phyloP scores from a whole-genome alignment of 2,888 invertebrate species.

The Hypomecis punctinalis region DNA sequence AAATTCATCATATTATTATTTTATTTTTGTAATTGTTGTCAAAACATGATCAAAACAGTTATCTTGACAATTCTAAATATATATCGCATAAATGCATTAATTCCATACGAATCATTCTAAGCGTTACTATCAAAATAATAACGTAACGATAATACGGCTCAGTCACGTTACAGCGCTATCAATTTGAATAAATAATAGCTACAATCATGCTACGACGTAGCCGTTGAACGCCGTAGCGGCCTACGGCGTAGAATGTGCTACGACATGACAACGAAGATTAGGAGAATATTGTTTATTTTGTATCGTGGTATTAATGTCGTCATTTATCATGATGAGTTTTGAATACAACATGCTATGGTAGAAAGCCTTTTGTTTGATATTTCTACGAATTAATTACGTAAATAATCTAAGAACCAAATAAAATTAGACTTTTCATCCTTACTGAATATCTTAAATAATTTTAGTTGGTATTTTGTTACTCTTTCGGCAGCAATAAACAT shows the following conservation, averaged over 20 bases:
- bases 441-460: too few species aligned
- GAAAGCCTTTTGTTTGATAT: too few species aligned
- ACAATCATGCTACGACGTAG: conserved; percentile 27
- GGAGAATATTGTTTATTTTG: neutral
- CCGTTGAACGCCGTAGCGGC: conserved; percentile 13
- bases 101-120: neutral
- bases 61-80: neutral
- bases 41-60: neutral
- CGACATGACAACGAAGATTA: neutral
- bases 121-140: conserved; percentile 6
- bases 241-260: conserved; percentile 19
- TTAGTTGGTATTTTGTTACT: too few species aligned
- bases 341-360: too few species aligned
- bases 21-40: too few species aligned
- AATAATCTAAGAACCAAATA: too few species aligned
- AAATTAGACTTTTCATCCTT: too few species aligned
- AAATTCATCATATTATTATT: too few species aligned
- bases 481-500: too few species aligned
- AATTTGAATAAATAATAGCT: conserved; percentile 13
- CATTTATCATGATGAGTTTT: too few species aligned
- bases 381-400: too few species aligned
- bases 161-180: conserved; percentile 25
- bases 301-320: too few species aligned
- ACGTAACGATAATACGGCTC: neutral
- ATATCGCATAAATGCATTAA: neutral